Base-by-base conservation (phyloP, 2,113 vertebrate species). In the Mormyrus iriodes region DNA sequence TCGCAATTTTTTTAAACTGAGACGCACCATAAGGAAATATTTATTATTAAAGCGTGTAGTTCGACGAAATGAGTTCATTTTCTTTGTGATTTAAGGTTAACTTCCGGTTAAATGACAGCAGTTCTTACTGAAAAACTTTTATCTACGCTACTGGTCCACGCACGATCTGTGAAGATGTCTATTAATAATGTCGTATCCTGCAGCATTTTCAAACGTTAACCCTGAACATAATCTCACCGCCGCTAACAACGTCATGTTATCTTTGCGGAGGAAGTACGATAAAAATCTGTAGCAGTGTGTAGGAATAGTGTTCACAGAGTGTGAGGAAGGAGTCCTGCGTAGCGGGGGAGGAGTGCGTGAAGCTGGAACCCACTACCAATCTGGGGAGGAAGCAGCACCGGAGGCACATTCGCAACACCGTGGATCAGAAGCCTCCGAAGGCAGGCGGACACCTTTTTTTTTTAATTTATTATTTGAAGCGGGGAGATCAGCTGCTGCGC, bases 351-450 rank as follows among this genome's bases (percentile, higher is more conserved):
- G 51, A 89, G 31, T 44, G 65, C 88, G 69, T 89, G 88, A 90
- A 88, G 90, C 89, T 92, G 87, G 86, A 90, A 90, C 92, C 90
- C 85, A 19, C 44, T 86, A 35, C 48, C 89, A 89, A 88, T 88
- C 90, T 55, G 79, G 86, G 88, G 90, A 92, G 91, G 92, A 93
- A 93, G 89, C 90, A 89, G 87, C 69, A 91, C 88, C 90, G 85
- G 87, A 90, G 89, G 21, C 19, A 10, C 87, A 19, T 17, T 55
- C 15, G 24, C 48, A 31, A 85, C 42, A 69, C 15, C 3, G 58
- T 85, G 86, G 46, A 89, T 90, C 55, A 46, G 2, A 83, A 89
- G n/a, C 88, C 76, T 84, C 21, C 86, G 86, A 85, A 55, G 46
- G 49, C 86, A 82, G 52, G 55, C 87, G 53, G 89, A 65, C 89